Conservation (phyloP, 2,888 invertebrate genomes). For the Cheilosia scutellata region DNA sequence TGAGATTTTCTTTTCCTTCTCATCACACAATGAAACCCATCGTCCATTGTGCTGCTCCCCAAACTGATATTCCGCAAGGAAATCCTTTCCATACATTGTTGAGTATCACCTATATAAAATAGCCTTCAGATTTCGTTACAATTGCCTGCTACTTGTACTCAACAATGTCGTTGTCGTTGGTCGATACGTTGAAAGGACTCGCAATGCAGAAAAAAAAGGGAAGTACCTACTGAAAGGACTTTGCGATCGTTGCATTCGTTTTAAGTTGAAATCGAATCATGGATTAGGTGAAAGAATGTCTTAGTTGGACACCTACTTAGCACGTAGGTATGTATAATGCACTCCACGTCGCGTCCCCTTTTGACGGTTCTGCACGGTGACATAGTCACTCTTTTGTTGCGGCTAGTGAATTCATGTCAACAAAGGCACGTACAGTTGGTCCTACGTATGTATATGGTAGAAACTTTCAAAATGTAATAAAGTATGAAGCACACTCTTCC, state of each 20-base stretch:
- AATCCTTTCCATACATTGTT: conserved; percentile 48
- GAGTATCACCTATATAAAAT: conserved; percentile 11
- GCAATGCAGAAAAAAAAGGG: neutral
- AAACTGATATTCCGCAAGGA: conserved; percentile 41
- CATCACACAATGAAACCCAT: conserved; percentile 20
- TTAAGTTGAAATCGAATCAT: conserved; percentile 67
- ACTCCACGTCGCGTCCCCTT: neutral
- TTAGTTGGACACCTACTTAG: conserved; percentile 45
- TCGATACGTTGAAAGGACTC: conserved; percentile 39
- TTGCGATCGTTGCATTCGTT: conserved; percentile 34
- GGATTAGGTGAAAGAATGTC: conserved; percentile 56
- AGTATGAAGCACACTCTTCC: conserved; percentile 33
- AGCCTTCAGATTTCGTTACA: conserved; percentile 47
- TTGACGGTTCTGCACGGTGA: neutral
- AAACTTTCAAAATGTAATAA: conserved; percentile 54
- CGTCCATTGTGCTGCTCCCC: conserved; percentile 38
- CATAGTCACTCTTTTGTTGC: conserved; percentile 26
- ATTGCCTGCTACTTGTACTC: conserved; percentile 31
- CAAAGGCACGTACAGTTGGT: conserved; percentile 62
- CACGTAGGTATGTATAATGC: conserved; percentile 28
- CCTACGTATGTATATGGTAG: conserved; percentile 23
- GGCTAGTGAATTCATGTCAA: conserved; percentile 55
- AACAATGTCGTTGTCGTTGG: conserved; percentile 60
- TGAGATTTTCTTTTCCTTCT: conserved; percentile 47
- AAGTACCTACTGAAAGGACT: conserved; percentile 5